Percentiles rank a stretch among this genome's conserved stretches.
Conservation (phyloP, 2,888 invertebrate species). For the Xestia rhomboidea region DNA sequence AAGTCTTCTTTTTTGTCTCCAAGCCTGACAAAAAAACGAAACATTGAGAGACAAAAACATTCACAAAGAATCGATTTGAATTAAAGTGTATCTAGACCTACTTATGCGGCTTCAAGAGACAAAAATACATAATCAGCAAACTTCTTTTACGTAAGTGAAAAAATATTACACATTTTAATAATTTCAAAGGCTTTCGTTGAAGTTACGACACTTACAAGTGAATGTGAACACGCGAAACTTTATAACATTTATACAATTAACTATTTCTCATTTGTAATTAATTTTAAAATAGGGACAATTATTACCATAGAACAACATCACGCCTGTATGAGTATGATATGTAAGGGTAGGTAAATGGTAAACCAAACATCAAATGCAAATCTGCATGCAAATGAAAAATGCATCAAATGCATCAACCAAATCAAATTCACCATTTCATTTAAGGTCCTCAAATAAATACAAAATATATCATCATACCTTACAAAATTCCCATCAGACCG, state of each 20-base stretch:
- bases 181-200: not conserved
- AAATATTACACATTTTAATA: not conserved
- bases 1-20: slow-evolving; percentile 73
- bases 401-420: too few species aligned
- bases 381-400: too few species aligned
- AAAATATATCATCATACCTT: slow-evolving; percentile 66
- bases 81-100: not conserved
- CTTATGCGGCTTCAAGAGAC: not conserved
- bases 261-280: not conserved
- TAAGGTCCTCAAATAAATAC: not conserved
- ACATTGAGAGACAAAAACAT: not conserved
- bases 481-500: slow-evolving; percentile 70
- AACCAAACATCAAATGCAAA: not conserved
- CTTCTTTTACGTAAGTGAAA: not conserved
- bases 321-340: too few species aligned
- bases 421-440: not conserved
- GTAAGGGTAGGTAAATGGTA: not conserved
- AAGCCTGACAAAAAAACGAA: slow-evolving; percentile 69
- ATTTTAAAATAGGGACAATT: not conserved
- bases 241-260: not conserved
- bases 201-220: not conserved
- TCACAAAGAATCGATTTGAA: not conserved
- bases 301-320: not conserved
- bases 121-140: not conserved
- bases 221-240: not conserved